Base-by-base conservation (phyloP, 2,113 vertebrate genomes). In the Phocoena phocoena region DNA sequence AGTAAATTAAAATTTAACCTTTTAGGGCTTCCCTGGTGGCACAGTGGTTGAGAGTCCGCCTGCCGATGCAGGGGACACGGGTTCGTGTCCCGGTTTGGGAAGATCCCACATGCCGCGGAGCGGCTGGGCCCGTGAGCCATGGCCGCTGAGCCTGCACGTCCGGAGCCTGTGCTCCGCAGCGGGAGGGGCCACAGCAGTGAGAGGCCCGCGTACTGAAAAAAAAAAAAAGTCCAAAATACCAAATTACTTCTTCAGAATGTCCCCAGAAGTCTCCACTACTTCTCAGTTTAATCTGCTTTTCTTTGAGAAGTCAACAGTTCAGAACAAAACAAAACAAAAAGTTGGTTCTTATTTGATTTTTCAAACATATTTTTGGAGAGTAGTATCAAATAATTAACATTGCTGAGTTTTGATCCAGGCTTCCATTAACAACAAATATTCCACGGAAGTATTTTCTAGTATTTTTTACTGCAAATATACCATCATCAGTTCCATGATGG, bases 321-420 rank as follows among this genome's bases (percentile, higher is more conserved):
- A 95, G 88, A 92, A 80, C 60, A 94, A 93, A 90, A 53, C 25
- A n/a, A 96, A 83, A 38, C 17, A 10, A 82, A 93, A 95, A 87
- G 15, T 3, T 53, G 63, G n/a, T 36, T 96, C 63, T 79, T 44
- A 62, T 5, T 90, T 28, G 8, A 58, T 33, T 80, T 90, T 65
- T 97, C 76, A 20, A 14, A 31, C 28, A 21, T 84, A 47, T 53
- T 95, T 95, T 83, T 67, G 62, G 41, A 95, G 50, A 58, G 9
- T 20, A 81, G 3, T 3, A 50, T 92, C 17, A 58, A 68, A 20
- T 77, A 68, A 74, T 92, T 79, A 73, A 67, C 83, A 53, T 47
- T 74, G 15, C 41, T 88, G 55, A 28, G 2, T 23, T 92, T 92
- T 73, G 10, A 87, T 21, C 11, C 20, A 9, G 28, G 38, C 31